phyloP scores from a whole-genome alignment of 2,797 vertebrate species.

The Holocentrus rufus region DNA sequence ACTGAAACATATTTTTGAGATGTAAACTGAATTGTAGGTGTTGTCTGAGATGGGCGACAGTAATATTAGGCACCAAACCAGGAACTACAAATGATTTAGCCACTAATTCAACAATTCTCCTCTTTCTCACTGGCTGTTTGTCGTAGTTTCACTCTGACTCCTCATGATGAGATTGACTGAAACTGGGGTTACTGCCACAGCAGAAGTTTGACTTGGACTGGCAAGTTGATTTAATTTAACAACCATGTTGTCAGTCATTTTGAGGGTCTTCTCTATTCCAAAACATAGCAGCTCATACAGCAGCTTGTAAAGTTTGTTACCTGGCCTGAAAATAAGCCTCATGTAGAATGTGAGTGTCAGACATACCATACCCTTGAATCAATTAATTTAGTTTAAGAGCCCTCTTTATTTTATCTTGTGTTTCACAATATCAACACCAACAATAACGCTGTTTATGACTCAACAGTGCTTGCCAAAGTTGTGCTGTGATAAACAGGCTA shows the following conservation, averaged over 20 bases:
- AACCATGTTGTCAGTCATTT: not conserved
- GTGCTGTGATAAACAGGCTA: slow-evolving; percentile 43
- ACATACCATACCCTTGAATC: not conserved
- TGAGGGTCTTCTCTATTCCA: no score
- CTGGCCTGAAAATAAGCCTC: not conserved
- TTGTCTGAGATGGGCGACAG: no score
- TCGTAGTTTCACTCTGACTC: not conserved
- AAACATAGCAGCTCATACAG: no score
- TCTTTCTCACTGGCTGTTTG: no score
- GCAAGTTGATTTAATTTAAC: not conserved
- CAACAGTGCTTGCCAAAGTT: slow-evolving; percentile 29
- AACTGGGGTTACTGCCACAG: no score
- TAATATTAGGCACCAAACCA: no score
- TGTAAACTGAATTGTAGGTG: no score
- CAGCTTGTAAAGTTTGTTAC: not conserved
- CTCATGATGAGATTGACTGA: no score
- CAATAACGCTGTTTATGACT: slow-evolving; percentile 35
- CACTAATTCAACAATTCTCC: no score
- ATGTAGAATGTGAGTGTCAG: not conserved
- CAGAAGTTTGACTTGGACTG: not conserved
- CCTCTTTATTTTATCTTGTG: slow-evolving; percentile 21
- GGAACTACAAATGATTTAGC: no score
- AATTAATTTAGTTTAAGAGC: not conserved
- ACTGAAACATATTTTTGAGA: no score
- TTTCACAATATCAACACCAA: slow-evolving; percentile 20